phyloP scores from a whole-genome alignment of 2,113 vertebrate species.

The Mus spicilegus region DNA sequence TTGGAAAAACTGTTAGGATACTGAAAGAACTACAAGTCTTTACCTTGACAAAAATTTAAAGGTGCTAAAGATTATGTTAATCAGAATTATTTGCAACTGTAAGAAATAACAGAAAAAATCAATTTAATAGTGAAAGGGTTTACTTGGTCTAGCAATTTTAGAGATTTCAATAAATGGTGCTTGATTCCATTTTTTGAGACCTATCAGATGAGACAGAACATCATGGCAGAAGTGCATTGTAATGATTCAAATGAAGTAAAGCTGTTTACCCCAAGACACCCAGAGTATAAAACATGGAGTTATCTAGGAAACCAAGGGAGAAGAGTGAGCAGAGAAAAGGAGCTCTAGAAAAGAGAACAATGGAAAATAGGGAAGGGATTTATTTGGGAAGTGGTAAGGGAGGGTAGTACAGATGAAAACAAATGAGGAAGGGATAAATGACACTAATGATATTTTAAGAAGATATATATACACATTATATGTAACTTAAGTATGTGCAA shows the following conservation, averaged over 20 bases:
- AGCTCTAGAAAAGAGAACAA: neutral
- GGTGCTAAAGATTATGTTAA: neutral
- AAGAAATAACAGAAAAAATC: neutral
- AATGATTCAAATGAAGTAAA: neutral
- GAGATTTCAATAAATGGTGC: neutral
- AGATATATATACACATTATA: neutral
- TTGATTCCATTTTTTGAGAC: neutral
- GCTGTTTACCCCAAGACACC: neutral
- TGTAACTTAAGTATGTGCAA: neutral
- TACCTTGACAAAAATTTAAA: neutral
- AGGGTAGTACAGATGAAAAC: neutral
- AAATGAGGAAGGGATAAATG: neutral
- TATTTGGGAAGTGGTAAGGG: neutral
- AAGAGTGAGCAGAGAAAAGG: neutral
- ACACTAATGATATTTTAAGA: neutral
- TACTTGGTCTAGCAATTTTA: neutral
- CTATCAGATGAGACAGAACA: neutral
- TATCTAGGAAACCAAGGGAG: neutral
- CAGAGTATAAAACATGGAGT: neutral
- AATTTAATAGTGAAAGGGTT: neutral
- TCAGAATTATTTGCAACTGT: neutral
- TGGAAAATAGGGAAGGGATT: neutral
- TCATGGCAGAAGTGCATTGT: neutral
- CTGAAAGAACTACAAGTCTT: neutral
- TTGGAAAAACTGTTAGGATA: neutral